Evolutionary conservation across 2,113 vertebrate species (phyloP), one percentile per base, ranked within the genome.

Genomic region (Psettodes erumei): DNA sequence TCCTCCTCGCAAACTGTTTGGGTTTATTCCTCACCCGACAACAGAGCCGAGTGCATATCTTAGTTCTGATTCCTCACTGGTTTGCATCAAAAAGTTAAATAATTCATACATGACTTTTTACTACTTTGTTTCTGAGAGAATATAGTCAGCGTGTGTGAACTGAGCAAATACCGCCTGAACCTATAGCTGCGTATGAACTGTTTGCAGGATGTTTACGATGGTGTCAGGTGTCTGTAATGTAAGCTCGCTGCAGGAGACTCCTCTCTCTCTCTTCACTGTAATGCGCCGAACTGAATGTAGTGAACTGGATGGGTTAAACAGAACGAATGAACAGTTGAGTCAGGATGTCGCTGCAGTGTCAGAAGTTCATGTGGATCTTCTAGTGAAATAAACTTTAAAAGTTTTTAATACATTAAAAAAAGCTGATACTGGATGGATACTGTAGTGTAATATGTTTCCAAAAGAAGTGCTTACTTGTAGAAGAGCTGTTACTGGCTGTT

Each of bases 141-240:
- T 16, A 50, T 37, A 45, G 5, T 33, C 1, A 60, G 30, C 40
- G 28, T 27, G 13, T 71, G 10, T 25, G 27, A 28, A 68, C 10
- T 8, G 4, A n/a, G 16, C 28, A 15, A 30, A 16, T 37, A 15
- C 13, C 21, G 13, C 35, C 5, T 28, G 23, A 68, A 35, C 58
- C 58, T 43, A 11, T 33, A 30, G 65, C 21, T 21, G 3, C 43
- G 21, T 42, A 33, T 12, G 35, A 42, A 38, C 59, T 47, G 25
- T 47, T 48, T 28, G 47, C 25, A 38, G 55, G 33, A 35, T 65
- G 59, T 72, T 75, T 66, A 62, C 38, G 18, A 11, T n/a, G 71
- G 81, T 75, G 66, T 77, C 71, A 35, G 58, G 35, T 80, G 45
- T 71, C 68, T 42, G 54, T 76, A 59, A 32, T 38, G 6, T 8